Conservation (phyloP, 2,797 vertebrate species). For the Enteromius trimaculatus region DNA sequence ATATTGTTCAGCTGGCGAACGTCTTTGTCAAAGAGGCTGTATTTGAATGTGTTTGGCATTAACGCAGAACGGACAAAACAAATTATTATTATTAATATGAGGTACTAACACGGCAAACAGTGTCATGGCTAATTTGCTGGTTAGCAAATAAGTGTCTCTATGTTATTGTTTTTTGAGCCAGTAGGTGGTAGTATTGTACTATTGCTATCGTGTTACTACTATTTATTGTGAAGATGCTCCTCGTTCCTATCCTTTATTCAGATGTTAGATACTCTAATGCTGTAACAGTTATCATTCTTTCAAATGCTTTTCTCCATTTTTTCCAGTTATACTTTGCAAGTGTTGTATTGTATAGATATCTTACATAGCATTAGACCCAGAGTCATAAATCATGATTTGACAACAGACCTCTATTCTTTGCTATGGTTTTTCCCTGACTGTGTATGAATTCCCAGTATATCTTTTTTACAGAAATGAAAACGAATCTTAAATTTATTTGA, state of each 20-base stretch:
- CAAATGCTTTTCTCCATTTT: background rate
- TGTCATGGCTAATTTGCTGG: background rate
- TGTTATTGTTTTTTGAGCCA: background rate
- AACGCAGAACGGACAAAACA: background rate
- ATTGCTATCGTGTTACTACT: too few species aligned
- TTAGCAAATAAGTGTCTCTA: background rate
- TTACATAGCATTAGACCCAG: background rate
- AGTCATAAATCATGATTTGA: slow-evolving; percentile 26
- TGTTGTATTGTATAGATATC: background rate
- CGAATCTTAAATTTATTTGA: slow-evolving; percentile 37
- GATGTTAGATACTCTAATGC: background rate
- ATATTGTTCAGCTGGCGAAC: too few species aligned
- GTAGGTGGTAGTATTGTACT: slow-evolving; percentile 47
- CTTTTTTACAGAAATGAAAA: slow-evolving; percentile 42
- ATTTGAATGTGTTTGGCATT: background rate
- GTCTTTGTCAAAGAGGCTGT: too few species aligned
- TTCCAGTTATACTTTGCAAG: background rate
- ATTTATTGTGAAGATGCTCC: background rate
- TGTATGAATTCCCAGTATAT: slow-evolving; percentile 52
- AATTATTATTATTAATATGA: background rate
- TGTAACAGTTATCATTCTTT: background rate
- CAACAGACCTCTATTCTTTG: background rate
- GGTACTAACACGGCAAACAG: too few species aligned
- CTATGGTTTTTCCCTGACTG: background rate
- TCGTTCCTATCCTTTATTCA: background rate